A percentile compares a stretch with the other conserved stretches of the same genome.
Conservation (phyloP, 2,797 vertebrate genomes). For the Betta splendens region DNA sequence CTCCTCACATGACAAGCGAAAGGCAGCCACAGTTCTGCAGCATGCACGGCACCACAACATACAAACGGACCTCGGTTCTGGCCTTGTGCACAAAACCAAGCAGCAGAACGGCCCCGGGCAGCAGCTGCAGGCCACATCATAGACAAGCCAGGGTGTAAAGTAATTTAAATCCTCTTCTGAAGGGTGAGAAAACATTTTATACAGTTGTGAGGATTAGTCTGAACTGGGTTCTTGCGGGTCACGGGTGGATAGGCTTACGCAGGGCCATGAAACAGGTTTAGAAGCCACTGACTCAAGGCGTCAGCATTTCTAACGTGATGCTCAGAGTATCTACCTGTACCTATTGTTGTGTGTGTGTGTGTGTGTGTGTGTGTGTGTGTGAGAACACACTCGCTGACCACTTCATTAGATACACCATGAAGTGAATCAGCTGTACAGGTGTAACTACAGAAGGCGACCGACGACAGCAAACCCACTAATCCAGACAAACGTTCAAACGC, state of each 20-base stretch:
- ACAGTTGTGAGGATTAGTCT: conserved; percentile 75
- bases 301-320: conserved; percentile 21
- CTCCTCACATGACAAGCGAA: conserved; percentile 16
- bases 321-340: conserved; percentile 22
- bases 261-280: conserved; percentile 77
- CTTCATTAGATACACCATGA: too few species aligned
- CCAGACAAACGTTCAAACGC: too few species aligned
- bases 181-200: conserved; percentile 75
- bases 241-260: conserved; percentile 76
- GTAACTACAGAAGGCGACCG: too few species aligned
- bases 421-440: too few species aligned
- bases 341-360: too few species aligned
- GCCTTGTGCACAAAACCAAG: conserved; percentile 57
- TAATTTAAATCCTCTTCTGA: conserved; percentile 78
- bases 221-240: conserved; percentile 76
- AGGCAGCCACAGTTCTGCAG: conserved; percentile 1
- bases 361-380: too few species aligned
- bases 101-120: conserved; percentile 33
- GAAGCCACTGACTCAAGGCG: conserved; percentile 58
- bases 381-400: too few species aligned
- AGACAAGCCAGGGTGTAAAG: conserved; percentile 59
- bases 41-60: conserved; percentile 11
- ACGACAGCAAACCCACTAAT: too few species aligned
- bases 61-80: conserved; percentile 21
- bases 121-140: conserved; percentile 35